These are phyloP conservation scores for Heterotis niloticus DNA, from an alignment of 2,113 vertebrate species.

Conservation along the genomic window DNA sequence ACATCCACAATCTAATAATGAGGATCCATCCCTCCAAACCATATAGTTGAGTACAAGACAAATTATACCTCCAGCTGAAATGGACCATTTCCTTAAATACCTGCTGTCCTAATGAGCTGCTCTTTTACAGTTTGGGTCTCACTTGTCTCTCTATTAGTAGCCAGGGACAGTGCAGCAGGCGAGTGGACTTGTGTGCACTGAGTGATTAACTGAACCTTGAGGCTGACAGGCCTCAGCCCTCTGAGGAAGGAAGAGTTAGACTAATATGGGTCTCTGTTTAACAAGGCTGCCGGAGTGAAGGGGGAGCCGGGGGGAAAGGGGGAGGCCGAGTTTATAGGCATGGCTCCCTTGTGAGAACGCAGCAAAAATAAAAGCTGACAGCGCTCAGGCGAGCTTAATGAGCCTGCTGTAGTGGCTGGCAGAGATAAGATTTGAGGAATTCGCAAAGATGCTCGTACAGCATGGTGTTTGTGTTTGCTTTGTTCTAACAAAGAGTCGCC, in stretches of 20 bases:
- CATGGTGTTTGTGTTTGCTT: background rate
- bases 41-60: conserved; percentile 51
- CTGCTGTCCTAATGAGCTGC: conserved; percentile 67
- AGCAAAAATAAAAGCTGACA: conserved; percentile 34
- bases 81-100: conserved; percentile 73
- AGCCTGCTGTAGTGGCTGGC: conserved; percentile 22
- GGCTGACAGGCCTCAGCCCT: conserved; percentile 66
- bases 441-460: conserved; percentile 19
- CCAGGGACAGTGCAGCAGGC: conserved; percentile 54
- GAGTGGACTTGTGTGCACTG: conserved; percentile 56
- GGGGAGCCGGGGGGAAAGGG: conserved; percentile 29
- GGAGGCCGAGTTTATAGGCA: conserved; percentile 28
- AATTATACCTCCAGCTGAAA: conserved; percentile 69
- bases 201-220: conserved; percentile 73
- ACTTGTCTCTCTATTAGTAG: conserved; percentile 65
- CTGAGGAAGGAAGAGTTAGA: conserved; percentile 51
- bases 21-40: conserved; percentile 38
- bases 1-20: conserved; percentile 34
- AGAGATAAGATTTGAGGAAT: conserved; percentile 29
- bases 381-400: conserved; percentile 36
- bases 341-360: conserved; percentile 29
- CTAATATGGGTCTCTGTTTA: conserved; percentile 65
- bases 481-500: too few relatives aligned
- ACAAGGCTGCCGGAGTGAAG: conserved; percentile 45
- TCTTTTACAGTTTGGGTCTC: conserved; percentile 37